Evolutionary conservation across 2,797 vertebrate species (phyloP).

Genomic region (Linurgus olivaceus): DNA sequence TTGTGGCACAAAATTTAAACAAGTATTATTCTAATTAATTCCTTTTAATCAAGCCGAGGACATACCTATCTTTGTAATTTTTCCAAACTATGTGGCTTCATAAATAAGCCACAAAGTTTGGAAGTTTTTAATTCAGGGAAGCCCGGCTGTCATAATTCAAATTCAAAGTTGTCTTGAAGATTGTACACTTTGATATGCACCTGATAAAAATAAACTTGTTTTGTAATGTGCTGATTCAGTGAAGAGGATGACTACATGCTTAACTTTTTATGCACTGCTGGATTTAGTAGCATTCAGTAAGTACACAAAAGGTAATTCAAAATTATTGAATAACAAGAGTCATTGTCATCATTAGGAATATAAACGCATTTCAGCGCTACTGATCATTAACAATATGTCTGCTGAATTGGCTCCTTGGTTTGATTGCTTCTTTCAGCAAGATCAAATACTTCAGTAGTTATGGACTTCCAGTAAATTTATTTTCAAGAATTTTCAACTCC

Average conservation of each 20-base stretch:
- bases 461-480: neutral
- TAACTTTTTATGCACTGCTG: neutral
- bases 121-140: neutral
- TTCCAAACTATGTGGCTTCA: neutral
- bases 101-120: neutral
- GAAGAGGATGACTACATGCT: neutral
- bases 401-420: neutral
- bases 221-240: constrained; percentile 36
- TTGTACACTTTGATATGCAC: neutral
- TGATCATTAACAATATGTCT: neutral
- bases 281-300: neutral
- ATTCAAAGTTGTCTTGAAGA: neutral
- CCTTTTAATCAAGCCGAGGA: neutral
- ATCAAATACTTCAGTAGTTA: neutral
- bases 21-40: neutral
- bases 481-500: neutral
- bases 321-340: neutral
- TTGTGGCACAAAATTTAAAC: neutral
- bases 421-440: neutral
- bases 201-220: constrained; percentile 45
- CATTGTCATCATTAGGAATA: neutral
- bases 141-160: neutral
- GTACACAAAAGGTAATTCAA: neutral
- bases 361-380: neutral
- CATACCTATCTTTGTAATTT: neutral